Conservation (phyloP, 92 coral and sea anemone species). For the Umimayanthus chanpuru region DNA sequence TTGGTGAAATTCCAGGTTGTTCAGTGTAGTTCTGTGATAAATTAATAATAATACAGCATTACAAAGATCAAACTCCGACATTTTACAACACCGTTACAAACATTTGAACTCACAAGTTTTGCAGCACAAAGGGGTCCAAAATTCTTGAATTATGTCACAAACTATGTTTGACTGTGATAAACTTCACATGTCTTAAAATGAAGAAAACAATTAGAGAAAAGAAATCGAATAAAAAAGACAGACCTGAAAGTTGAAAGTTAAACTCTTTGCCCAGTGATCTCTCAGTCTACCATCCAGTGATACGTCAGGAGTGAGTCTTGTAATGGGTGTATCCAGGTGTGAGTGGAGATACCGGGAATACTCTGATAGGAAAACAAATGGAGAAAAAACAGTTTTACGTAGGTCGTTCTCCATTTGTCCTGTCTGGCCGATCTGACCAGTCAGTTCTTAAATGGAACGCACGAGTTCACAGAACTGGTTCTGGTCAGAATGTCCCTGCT, state of each 20-base stretch:
- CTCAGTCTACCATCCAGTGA: slow-evolving; percentile 72
- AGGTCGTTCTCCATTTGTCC: no score
- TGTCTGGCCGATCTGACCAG: no score
- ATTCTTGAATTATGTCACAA: no score
- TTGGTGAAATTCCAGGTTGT: slow-evolving; percentile 84
- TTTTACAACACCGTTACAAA: background rate
- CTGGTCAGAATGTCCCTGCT: no score
- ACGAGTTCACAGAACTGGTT: no score
- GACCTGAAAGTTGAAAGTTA: slow-evolving; percentile 77
- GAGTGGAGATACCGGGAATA: slow-evolving; percentile 89
- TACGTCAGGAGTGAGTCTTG: slow-evolving; percentile 66
- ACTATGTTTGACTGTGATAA: no score
- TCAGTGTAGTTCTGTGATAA: slow-evolving; percentile 81
- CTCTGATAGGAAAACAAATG: slow-evolving; percentile 45
- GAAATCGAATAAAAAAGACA: background rate
- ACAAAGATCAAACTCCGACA: background rate
- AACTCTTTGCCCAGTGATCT: slow-evolving; percentile 88
- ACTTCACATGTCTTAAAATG: no score
- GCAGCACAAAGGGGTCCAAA: no score
- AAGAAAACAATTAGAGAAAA: background rate
- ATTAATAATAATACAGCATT: background rate
- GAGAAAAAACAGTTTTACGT: background rate
- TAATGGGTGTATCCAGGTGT: slow-evolving; percentile 70
- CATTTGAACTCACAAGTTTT: no score
- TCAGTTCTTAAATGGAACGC: no score